phyloP scores from a whole-genome alignment of 2,797 vertebrate species.

The Onychomys leucogaster region DNA sequence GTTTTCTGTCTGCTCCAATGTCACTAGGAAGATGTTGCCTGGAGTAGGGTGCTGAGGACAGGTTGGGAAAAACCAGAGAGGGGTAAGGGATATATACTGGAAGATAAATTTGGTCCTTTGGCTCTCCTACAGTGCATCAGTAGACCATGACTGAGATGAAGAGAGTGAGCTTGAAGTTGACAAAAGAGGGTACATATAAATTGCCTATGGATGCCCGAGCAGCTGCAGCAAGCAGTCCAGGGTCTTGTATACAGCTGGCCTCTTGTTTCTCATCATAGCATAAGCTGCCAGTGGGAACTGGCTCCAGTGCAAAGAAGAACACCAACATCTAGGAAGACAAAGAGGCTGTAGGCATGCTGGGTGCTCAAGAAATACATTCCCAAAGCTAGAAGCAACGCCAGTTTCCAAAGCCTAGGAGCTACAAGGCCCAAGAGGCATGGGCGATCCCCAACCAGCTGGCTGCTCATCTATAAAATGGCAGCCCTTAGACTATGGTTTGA shows the following conservation, averaged over 20 bases:
- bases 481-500: no score
- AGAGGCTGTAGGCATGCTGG: accelerated
- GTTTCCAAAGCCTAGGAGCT: background rate
- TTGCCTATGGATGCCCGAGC: constrained; percentile 42
- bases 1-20: constrained; percentile 80
- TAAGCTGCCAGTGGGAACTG: constrained; percentile 10
- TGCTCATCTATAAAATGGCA: background rate
- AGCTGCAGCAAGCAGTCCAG: constrained; percentile 45
- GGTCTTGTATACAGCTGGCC: constrained; percentile 3
- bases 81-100: constrained; percentile 77
- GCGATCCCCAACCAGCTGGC: background rate
- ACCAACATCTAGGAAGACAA: background rate
- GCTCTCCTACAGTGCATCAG: constrained; percentile 55
- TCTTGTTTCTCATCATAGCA: background rate
- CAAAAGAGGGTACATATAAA: constrained; percentile 64
- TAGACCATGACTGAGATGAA: constrained; percentile 80
- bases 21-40: constrained; percentile 86
- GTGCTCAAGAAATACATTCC: background rate
- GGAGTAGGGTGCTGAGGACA: accelerated
- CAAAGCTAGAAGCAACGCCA: background rate
- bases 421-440: no score
- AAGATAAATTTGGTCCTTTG: background rate
- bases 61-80: accelerated
- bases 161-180: constrained; percentile 78
- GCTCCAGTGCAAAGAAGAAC: constrained; percentile 73